Evolutionary conservation across 2,888 invertebrate genomes (phyloP), one percentile per base, ranked within the genome.

Genomic region (Conistra vaccinii): DNA sequence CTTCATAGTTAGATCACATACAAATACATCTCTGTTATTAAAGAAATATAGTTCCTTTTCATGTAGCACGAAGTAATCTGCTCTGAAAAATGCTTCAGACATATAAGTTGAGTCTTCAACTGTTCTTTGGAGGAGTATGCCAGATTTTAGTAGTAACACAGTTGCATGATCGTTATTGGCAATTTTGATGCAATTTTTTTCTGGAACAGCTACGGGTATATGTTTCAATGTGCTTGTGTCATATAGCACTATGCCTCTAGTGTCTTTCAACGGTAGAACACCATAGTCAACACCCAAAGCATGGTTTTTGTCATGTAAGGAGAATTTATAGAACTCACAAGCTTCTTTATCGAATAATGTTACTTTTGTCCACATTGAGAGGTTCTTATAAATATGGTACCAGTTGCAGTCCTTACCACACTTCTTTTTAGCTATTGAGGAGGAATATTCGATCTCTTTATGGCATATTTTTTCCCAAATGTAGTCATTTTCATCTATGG

Each of bases 361-460:
- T 3, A 94, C 84, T 61, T 91, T 89, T 0, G 88, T 83, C 95
- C 95, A 96, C 84, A 88, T 88, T 76, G 85, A 89, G 7, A 95
- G 81, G 80, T 95, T 96, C 73, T 90, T 94, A 78, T 94, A 95
- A 3, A 95, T 90, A 72, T 95, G 89, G 72, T 93, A 93, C 95
- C 95, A 96, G 55, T 83, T 88, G 39, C 92, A 90, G 48, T 93
- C 91, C 12, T 86, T 90, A 0, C 93, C 93, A 12, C 91, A 87
- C 81, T 94, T 95, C n/a, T 85, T 90, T 87, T 92, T 95, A 3
- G 95, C 95, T 26, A 95, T 92, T 85, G 87, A 88, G 0, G 95
- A 94, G 3, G 94, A 87, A 79, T 91, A 89, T 80, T 88, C 91
- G 68, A 87, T 93, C 55, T 95, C 95, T 14, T 86, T 92, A 57